phyloP scores from a whole-genome alignment of 2,797 vertebrate species.

The Poecilia picta region DNA sequence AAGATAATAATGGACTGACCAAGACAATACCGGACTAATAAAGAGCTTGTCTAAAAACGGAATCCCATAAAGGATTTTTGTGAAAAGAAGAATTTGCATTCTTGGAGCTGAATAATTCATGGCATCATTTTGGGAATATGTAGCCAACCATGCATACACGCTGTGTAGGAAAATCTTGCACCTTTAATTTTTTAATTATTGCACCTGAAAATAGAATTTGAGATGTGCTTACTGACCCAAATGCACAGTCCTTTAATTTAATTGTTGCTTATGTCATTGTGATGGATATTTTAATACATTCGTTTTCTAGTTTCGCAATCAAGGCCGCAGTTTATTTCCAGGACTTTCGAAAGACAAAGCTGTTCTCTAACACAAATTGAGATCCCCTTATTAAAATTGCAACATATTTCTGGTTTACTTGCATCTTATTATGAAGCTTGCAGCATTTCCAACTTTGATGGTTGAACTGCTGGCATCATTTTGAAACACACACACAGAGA shows the following conservation, averaged over 20 bases:
- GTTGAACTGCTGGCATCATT: slow-evolving; percentile 11
- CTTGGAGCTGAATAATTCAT: background rate
- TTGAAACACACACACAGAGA: background rate
- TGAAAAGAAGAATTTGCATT: background rate
- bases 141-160: background rate
- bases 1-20: background rate
- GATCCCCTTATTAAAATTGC: background rate
- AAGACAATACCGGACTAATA: background rate
- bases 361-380: background rate
- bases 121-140: slow-evolving; percentile 4
- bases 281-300: background rate
- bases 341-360: background rate
- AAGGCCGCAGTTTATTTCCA: background rate
- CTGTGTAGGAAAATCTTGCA: background rate
- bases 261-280: background rate
- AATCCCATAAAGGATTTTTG: background rate
- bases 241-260: background rate
- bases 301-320: background rate
- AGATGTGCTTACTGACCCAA: background rate
- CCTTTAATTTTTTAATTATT: background rate
- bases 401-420: background rate
- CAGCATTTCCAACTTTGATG: slow-evolving; percentile 6
- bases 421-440: slow-evolving; percentile 4
- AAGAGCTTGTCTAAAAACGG: background rate
- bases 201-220: background rate